These are phyloP conservation scores for Epiblema foenella DNA, from an alignment of 2,888 invertebrate species.

Conservation along the genomic window DNA sequence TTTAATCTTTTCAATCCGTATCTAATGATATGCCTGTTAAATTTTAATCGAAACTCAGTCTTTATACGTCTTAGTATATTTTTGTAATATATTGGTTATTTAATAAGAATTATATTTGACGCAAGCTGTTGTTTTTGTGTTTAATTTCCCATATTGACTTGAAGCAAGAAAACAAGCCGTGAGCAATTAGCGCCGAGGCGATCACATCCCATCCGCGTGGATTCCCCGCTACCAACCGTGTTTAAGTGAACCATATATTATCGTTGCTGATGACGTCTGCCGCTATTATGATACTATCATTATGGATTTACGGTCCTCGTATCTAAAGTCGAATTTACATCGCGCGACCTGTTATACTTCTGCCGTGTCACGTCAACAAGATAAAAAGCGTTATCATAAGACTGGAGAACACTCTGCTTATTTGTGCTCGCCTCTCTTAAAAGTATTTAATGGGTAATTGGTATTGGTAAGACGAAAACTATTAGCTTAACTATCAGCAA, in stretches of 20 bases:
- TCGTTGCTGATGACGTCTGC: conserved; percentile 77
- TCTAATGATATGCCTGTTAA: not conserved
- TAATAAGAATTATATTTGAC: not conserved
- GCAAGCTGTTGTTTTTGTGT: not conserved
- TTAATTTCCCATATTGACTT: conserved; percentile 25
- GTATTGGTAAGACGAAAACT: conserved; percentile 47
- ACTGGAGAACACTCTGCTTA: conserved; percentile 68
- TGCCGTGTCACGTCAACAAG: conserved; percentile 81
- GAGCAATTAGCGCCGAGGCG: conserved; percentile 75
- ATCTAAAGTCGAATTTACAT: conserved; percentile 72
- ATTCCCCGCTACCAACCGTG: conserved; percentile 82
- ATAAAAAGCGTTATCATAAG: conserved; percentile 80
- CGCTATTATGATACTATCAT: conserved; percentile 55
- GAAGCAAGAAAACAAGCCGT: conserved; percentile 65
- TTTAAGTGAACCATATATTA: conserved; percentile 82
- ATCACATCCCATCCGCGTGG: conserved; percentile 82
- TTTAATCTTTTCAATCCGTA: not conserved
- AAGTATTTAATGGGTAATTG: conserved; percentile 44
- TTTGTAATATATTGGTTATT: not conserved
- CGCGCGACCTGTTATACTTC: conserved; percentile 68
- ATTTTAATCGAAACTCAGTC: not conserved
- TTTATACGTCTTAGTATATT: not conserved
- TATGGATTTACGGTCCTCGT: conserved; percentile 58
- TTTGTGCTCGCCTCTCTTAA: conserved; percentile 80
- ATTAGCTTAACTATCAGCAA: conserved; percentile 50